Conservation (phyloP, 2,113 vertebrate species). For the Columba janthina region DNA sequence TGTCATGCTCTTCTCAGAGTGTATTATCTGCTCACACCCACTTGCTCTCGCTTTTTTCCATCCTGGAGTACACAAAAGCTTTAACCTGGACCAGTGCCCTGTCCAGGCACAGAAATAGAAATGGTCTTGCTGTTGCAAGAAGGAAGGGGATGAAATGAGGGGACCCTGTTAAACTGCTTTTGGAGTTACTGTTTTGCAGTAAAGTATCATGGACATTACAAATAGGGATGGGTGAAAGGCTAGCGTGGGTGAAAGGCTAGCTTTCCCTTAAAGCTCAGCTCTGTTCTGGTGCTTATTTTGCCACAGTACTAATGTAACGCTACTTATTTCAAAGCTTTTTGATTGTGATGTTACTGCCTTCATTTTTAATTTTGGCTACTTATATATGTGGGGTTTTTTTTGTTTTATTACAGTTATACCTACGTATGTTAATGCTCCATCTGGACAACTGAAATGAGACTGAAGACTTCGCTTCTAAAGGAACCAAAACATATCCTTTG, state of each 20-base stretch:
- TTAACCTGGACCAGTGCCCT: background rate
- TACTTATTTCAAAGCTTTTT: background rate
- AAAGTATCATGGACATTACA: background rate
- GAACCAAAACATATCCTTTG: slow-evolving; percentile 99
- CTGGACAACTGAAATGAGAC: slow-evolving; percentile 79
- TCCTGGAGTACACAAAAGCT: background rate
- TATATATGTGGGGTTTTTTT: background rate
- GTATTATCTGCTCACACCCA: background rate
- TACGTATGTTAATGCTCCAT: background rate
- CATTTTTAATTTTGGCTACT: background rate
- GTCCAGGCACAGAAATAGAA: background rate
- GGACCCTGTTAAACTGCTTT: background rate
- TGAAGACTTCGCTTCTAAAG: slow-evolving; percentile 92
- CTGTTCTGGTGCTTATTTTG: background rate
- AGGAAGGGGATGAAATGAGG: background rate
- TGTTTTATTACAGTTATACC: background rate
- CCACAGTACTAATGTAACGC: too few relatives aligned
- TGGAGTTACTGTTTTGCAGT: background rate
- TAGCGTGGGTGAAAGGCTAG: background rate
- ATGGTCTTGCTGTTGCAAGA: background rate
- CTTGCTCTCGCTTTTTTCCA: background rate
- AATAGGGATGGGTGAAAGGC: background rate
- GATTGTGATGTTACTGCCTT: background rate
- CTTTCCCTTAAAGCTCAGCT: background rate
- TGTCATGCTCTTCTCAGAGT: background rate